phyloP scores from a whole-genome alignment of 2,797 vertebrate genomes.

The Setipinna tenuifilis region DNA sequence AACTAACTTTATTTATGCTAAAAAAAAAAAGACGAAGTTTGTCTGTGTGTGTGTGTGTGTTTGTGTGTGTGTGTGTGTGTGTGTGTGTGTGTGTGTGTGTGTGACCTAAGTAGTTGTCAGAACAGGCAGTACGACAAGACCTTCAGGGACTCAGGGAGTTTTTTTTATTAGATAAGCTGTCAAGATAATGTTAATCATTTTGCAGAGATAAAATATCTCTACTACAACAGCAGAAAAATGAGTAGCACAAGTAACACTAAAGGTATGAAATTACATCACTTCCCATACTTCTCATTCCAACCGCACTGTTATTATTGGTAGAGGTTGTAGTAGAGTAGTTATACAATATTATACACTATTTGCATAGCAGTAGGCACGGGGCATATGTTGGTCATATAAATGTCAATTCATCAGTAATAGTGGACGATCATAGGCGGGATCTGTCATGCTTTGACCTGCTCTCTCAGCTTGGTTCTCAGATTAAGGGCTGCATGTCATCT shows the following conservation, averaged over 20 bases:
- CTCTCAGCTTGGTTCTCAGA: neutral
- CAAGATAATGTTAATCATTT: conserved; percentile 32
- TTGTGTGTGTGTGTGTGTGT: too few species aligned
- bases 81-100: too few species aligned
- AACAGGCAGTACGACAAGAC: conserved; percentile 45
- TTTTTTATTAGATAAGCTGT: conserved; percentile 48
- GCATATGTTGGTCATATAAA: neutral
- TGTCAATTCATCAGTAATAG: neutral
- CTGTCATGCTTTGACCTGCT: neutral
- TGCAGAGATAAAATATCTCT: neutral
- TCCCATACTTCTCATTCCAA: neutral
- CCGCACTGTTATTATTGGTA: neutral
- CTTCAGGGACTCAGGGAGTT: conserved; percentile 48
- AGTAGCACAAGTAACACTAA: neutral
- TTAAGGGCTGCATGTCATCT: neutral
- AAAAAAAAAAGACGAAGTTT: neutral
- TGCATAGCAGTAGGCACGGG: neutral
- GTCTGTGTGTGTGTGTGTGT: too few species aligned
- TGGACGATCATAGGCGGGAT: neutral
- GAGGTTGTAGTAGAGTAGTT: neutral
- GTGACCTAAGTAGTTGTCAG: conserved; percentile 13
- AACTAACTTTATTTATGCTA: neutral
- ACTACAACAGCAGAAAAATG: neutral
- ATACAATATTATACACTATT: neutral
- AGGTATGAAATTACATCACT: neutral